Evolutionary conservation across 2,888 invertebrate genomes (phyloP).

Genomic region (Ephialtes manifestator): DNA sequence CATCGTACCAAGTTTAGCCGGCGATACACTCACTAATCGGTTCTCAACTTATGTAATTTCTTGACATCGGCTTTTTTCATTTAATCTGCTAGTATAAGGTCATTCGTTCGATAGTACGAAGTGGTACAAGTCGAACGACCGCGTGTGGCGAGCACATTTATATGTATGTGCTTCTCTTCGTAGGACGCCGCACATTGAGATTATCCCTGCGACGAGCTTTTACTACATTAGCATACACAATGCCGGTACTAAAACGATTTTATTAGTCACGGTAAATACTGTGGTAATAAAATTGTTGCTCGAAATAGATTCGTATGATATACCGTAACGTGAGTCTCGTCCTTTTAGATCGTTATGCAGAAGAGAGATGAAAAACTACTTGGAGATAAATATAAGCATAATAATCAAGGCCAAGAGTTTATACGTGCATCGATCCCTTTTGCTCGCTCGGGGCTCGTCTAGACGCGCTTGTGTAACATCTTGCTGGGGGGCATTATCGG

Average conservation of each 20-base stretch:
- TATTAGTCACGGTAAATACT: neutral
- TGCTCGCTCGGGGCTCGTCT: slow-evolving; percentile 3
- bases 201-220: neutral
- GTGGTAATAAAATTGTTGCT: no score
- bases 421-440: slow-evolving; percentile 42
- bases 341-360: neutral
- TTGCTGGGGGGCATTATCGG: neutral
- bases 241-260: neutral
- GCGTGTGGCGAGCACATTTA: neutral
- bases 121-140: slow-evolving; percentile 3
- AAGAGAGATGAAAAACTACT: neutral
- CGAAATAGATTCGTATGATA: neutral
- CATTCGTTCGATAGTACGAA: neutral
- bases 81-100: no score
- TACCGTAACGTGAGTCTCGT: neutral
- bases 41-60: slow-evolving; percentile 6
- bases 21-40: neutral
- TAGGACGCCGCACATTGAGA: neutral
- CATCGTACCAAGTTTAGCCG: neutral
- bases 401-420: slow-evolving; percentile 12
- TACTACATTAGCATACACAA: neutral
- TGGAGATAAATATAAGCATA: slow-evolving; percentile 25
- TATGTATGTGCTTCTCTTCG: no score
- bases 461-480: slow-evolving; percentile 41
- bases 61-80: neutral